These are phyloP conservation scores for Amblyraja radiata DNA, from an alignment of 2,797 vertebrate species.

Conservation along the genomic window DNA sequence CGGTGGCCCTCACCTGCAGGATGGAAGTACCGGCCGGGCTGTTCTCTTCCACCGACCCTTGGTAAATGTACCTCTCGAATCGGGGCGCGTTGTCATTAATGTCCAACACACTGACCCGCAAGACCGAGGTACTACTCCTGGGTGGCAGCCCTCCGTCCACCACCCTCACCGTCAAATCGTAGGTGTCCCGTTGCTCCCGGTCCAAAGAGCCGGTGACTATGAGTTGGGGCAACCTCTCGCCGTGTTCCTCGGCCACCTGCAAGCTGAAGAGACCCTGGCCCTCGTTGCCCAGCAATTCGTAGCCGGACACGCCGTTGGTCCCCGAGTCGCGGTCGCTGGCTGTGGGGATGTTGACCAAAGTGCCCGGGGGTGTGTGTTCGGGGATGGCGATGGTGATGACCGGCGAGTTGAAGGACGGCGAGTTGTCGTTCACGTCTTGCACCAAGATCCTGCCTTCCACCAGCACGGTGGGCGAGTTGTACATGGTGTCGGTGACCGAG, in stretches of 20 bases:
- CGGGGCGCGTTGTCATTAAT: constrained; percentile 89
- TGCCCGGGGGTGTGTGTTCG: constrained; percentile 81
- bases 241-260: constrained; percentile 82
- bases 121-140: constrained; percentile 80
- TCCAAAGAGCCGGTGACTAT: constrained; percentile 91
- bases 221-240: constrained; percentile 86
- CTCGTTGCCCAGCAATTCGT: constrained; percentile 73
- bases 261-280: constrained; percentile 81
- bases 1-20: constrained; percentile 90
- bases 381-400: constrained; percentile 87
- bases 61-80: constrained; percentile 80
- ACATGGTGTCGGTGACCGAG: constrained; percentile 85
- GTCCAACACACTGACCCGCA: constrained; percentile 85
- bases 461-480: constrained; percentile 72
- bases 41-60: constrained; percentile 83
- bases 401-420: constrained; percentile 86
- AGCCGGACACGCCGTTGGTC: constrained; percentile 79
- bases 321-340: constrained; percentile 83
- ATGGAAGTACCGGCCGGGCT: constrained; percentile 87
- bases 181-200: constrained; percentile 87
- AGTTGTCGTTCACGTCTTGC: constrained; percentile 93
- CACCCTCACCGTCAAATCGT: constrained; percentile 88
- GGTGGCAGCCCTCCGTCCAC: constrained; percentile 80
- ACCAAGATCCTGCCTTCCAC: constrained; percentile 93
- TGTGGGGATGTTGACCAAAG: constrained; percentile 78